These are phyloP conservation scores for Atlantisia rogersi DNA, from an alignment of 2,113 vertebrate species.

Conservation along the genomic window DNA sequence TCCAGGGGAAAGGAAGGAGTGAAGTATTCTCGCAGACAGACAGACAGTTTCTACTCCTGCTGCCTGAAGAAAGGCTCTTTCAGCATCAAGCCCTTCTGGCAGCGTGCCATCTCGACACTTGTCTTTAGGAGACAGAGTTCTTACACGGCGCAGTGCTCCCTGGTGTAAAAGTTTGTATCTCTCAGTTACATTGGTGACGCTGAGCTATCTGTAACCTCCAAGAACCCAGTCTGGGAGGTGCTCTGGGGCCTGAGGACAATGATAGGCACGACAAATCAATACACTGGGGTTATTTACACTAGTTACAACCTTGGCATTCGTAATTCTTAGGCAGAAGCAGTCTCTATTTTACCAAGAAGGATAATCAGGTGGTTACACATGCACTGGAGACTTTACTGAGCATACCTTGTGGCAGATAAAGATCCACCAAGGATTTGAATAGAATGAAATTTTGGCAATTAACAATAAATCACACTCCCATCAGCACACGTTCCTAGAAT, in stretches of 20 bases:
- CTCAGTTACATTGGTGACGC: background rate
- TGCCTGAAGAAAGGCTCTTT: background rate
- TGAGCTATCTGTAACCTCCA: background rate
- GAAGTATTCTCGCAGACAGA: background rate
- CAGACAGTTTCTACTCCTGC: background rate
- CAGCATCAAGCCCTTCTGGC: background rate
- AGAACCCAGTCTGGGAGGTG: accelerated
- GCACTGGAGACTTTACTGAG: background rate
- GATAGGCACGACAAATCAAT: background rate
- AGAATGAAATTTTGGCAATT: background rate
- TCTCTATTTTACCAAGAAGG: background rate
- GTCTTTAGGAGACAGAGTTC: background rate
- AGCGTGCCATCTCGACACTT: accelerated
- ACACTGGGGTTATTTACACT: background rate
- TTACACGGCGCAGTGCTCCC: background rate
- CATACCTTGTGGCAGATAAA: background rate
- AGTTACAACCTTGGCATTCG: background rate
- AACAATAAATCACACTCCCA: background rate
- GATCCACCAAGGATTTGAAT: background rate
- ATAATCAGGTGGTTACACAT: background rate
- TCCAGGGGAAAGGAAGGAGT: background rate
- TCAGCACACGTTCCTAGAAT: background rate
- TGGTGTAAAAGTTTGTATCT: background rate
- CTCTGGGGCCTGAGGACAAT: accelerated
- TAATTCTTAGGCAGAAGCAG: background rate